A percentile compares a stretch with the other conserved stretches of the same genome.
Conservation (phyloP, 2,888 invertebrate species). For the Drosophila kuntzei region DNA sequence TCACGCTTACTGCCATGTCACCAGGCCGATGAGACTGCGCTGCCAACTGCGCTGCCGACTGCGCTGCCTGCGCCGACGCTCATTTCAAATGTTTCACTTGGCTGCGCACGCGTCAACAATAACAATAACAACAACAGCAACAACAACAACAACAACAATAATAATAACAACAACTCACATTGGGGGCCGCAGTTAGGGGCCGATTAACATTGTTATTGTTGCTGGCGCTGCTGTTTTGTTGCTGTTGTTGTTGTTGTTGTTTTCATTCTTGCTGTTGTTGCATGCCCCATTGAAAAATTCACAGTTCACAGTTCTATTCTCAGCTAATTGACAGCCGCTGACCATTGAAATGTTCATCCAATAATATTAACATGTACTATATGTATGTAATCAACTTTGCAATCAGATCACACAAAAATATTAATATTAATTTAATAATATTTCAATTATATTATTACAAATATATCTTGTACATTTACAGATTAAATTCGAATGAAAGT, state of each 20-base stretch:
- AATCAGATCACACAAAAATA: background rate
- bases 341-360: constrained; percentile 23
- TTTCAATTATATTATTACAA: background rate
- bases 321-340: constrained; percentile 62
- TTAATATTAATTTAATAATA: background rate
- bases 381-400: background rate
- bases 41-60: constrained; percentile 25
- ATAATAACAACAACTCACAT: constrained; percentile 14
- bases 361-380: background rate
- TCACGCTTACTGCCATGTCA: constrained; percentile 75
- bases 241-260: constrained; percentile 10
- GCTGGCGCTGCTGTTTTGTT: constrained; percentile 11
- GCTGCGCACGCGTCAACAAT: constrained; percentile 77
- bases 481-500: no score
- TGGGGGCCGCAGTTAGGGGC: constrained; percentile 46
- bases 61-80: constrained; percentile 32
- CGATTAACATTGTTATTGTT: constrained; percentile 46
- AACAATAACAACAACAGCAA: constrained; percentile 27
- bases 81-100: constrained; percentile 75
- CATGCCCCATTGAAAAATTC: constrained; percentile 48
- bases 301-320: constrained; percentile 59
- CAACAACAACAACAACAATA: constrained; percentile 16
- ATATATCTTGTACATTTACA: no score
- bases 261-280: constrained; percentile 31
- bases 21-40: constrained; percentile 33